Conservation (phyloP, 2,797 vertebrate species). For the Mus minutoides region DNA sequence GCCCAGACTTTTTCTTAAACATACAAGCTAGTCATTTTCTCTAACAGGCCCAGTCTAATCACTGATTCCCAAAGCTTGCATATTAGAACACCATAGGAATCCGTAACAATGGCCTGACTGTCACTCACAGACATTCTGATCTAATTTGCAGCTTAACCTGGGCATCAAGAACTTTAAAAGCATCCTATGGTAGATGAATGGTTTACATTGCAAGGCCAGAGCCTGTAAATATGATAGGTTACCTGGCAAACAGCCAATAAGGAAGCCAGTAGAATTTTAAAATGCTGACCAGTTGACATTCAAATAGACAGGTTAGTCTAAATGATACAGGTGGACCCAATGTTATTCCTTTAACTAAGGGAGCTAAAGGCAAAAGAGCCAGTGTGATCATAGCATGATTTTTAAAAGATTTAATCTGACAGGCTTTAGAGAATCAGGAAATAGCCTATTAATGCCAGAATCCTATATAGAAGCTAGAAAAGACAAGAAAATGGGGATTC, state of each 20-base stretch:
- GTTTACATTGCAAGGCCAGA: neutral
- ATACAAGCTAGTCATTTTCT: neutral
- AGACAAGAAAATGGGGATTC: neutral
- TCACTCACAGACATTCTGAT: neutral
- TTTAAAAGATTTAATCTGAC: neutral
- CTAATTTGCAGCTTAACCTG: neutral
- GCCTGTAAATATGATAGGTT: neutral
- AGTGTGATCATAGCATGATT: neutral
- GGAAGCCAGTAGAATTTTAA: neutral
- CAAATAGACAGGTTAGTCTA: neutral
- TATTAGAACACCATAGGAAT: neutral
- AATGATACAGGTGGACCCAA: neutral
- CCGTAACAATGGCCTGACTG: neutral
- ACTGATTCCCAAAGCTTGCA: neutral
- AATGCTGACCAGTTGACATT: constrained; percentile 1
- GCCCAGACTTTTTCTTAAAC: neutral
- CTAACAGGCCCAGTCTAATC: neutral
- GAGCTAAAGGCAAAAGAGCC: neutral
- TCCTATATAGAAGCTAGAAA: neutral
- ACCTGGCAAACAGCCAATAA: neutral
- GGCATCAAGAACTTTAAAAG: neutral
- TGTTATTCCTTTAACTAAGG: constrained; percentile 9
- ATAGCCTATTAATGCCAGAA: neutral
- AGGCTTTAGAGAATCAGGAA: neutral
- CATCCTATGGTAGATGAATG: neutral